Evolutionary conservation across 2,888 invertebrate genomes (phyloP), one percentile per base, ranked within the genome.

Genomic region (Limnephilus marmoratus): DNA sequence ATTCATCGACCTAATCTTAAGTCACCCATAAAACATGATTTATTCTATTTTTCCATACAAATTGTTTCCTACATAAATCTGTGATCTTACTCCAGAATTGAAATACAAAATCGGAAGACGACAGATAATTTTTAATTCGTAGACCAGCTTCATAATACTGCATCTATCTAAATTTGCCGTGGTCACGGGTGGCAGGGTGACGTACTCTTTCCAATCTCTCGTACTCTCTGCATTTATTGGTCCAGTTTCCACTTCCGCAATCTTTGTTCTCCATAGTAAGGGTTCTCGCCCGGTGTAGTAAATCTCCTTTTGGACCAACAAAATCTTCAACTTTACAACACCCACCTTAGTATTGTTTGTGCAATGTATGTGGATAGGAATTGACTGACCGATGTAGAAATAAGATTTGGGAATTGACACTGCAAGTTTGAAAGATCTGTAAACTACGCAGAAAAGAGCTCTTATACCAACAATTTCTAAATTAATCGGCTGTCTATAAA

Each of bases 361-460:
- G 83, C 90, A 90, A 31, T n/a, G 15, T 12, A 90, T 83, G 81
- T 90, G 45, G 11, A 90, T 24, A 9, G 90, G 90, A 12, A 90
- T 83, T 13, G 83, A 45, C 83, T 82, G 82, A 0, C 90, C 90
- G 31, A 83, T 90, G 31, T 83, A 90, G 90, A 83, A 90, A 37
- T 90, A 90, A 4, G 90, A 82, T n/a, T 83, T 90, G 4, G 90
- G 90, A 49, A 90, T 83, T n/a, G 53, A 34, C 34, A 90, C 53
- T 29, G 53, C 83, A 29, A 90, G 53, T 29, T 45, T 83, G 7
- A 90, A 53, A 34, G 41, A 18, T 34, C 31, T 29, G 24, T 68
- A 68, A 13, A 45, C 31, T 3, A 31, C 31, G 34, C 90, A 83
- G 31, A 53, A 49, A 49, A 68, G 83, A 15, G 34, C 9, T 0